A percentile compares a stretch with the other conserved stretches of the same genome.
phyloP scores from a whole-genome alignment of 2,113 vertebrate species.

The Pteropus alecto region DNA sequence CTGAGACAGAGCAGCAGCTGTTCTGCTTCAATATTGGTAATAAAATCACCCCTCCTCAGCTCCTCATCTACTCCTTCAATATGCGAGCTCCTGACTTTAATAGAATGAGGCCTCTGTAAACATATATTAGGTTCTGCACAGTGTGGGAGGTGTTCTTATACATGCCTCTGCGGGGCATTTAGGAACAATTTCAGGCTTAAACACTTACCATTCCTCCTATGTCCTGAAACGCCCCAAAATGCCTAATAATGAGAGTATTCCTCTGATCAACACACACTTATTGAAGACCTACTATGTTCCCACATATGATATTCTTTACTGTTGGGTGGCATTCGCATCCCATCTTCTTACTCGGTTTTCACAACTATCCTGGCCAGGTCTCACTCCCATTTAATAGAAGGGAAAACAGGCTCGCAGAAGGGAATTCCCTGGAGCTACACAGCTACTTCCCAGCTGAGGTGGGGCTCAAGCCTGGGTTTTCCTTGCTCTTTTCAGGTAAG shows the following conservation, averaged over 20 bases:
- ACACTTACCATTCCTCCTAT: background rate
- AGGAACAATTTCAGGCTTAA: background rate
- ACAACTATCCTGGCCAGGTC: background rate
- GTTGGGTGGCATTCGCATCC: background rate
- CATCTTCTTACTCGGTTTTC: background rate
- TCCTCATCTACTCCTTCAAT: background rate
- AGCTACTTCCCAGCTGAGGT: background rate
- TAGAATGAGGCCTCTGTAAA: background rate
- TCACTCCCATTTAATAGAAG: background rate
- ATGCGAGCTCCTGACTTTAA: background rate
- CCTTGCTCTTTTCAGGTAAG: background rate
- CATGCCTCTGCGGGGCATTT: background rate
- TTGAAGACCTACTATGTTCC: background rate
- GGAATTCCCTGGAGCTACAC: background rate
- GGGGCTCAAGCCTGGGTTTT: background rate
- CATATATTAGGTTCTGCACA: background rate
- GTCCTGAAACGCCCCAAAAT: background rate
- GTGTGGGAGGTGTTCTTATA: background rate
- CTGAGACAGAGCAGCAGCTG: constrained; percentile 41
- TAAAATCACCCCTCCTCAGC: background rate
- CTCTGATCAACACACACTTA: background rate
- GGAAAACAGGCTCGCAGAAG: background rate
- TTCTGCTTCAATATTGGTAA: background rate
- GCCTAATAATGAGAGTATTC: background rate
- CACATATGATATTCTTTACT: background rate